Base-by-base conservation (phyloP, 2,797 vertebrate species). In the Danio tinwini region DNA sequence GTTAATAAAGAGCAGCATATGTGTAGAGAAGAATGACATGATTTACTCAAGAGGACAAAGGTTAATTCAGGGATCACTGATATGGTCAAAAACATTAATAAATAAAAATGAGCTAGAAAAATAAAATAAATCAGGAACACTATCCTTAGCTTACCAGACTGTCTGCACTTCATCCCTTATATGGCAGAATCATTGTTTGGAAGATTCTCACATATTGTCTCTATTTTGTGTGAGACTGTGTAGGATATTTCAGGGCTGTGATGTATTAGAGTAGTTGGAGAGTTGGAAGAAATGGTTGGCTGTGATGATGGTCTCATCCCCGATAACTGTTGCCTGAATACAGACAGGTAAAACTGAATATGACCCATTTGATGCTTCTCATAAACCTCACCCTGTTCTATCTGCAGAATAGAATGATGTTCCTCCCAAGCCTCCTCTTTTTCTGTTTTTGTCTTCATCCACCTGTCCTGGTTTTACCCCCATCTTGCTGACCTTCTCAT, bases 331-430 rank as follows among this genome's bases (percentile, higher is more conserved):
- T 56, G 55, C 89, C 81, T 14, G 85, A 88, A 84, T 81, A 88
- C 21, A 86, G 83, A 63, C 88, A 90, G 82, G 87, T 49, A 47
- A 40, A 13, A 65, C 29, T 12, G 55, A 72, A 84, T 44, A 40
- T 1, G 65, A 50, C 21, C 40, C 65, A 74, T 70, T 86, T 71
- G 17, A 84, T 90, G 88, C 94, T 87, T 93, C 86, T 94, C 92
- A 0, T 91, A 92, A 88, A 92, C 92, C 6, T 74, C 0, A 3
- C 21, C 4, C 16, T 16, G n/a, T 58, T 75, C 76, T 17, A 0
- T 39, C 8, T 44, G 56, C 1, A 29, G 7, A 68, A 68, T 49
- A 2, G 7, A 68, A 68, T 49, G 2, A 55, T 50, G 85, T 44
- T 80, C 71, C 78, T 40, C 13, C 1, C 3, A 29, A 29, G 0